Evolutionary conservation across 2,888 invertebrate species (phyloP), one percentile per base, ranked within the genome.

Genomic region (Tachina lurida): DNA sequence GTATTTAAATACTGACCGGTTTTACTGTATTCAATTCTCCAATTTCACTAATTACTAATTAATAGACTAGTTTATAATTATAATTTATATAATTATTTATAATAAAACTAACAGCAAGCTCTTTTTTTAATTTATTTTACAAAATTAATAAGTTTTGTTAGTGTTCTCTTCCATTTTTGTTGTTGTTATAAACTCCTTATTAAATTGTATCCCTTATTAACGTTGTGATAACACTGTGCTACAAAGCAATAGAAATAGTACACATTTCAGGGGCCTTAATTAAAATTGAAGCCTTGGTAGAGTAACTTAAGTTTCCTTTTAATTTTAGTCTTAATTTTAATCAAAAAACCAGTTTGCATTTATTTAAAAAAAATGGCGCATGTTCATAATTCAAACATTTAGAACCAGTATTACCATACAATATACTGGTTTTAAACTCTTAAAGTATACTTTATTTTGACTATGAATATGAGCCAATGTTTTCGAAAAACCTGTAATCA

Each of bases 51-150:
- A 52, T 77, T 73, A 77, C 77, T 83, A 67, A 73, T 65, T 52
- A 75, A 70, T 76, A 60, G 58, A 78, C 54, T 80, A 81, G 70
- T 78, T 74, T 45, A 49, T 85, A 49, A 63, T 84, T n/a, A 63
- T 65, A 52, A 77, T n/a, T n/a, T n/a, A n/a, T n/a, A n/a, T 81
- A 70, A 41, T 60, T 45, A n/a, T 81, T 79, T 71, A 65, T 86
- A 78, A 82, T 71, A 80, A 79, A 86, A 83, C 80, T 73, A 86
- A 86, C 65, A 85, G 82, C 86, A 83, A 83, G 83, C 86, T 83
- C 79, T 73, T 83, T 47, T 60, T 67, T 31, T 43, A n/a, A 47
- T 60, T 15, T 31, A 31, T 31, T 31, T 31, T 49, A 60, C 22
- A 71, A 79, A 86, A 83, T 83, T 19, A 79, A 76, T 83, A 47